A percentile compares a stretch with the other conserved stretches of the same genome.
Conservation (phyloP, 1,140 invertebrate species). For the Lepidurus packardi region DNA sequence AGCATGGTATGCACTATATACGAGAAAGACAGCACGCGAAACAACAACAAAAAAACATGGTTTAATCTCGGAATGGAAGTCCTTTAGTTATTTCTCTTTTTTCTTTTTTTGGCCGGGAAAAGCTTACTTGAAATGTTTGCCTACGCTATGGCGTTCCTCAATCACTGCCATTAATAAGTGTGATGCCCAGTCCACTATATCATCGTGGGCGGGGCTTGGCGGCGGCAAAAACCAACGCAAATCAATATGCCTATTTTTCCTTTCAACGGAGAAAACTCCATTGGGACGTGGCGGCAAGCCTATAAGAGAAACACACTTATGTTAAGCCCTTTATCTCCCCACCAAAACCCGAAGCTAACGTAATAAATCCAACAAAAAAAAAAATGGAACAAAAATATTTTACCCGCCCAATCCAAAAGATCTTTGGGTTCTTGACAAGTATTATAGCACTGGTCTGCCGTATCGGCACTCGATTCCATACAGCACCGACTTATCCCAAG, state of each 20-base stretch:
- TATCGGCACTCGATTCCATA: neutral
- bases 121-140: slow-evolving; percentile 10
- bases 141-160: neutral
- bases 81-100: too few relatives aligned
- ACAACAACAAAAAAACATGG: neutral
- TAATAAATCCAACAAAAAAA: neutral
- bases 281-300: neutral
- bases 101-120: too few relatives aligned
- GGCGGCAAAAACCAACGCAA: slow-evolving; percentile 9
- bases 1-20: slow-evolving; percentile 8
- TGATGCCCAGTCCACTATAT: neutral
- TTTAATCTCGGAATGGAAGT: too few relatives aligned
- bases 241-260: neutral
- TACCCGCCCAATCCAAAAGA: slow-evolving; percentile 9
- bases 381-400: neutral
- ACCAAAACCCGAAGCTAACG: neutral
- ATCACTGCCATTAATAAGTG: slow-evolving; percentile 18
- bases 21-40: neutral
- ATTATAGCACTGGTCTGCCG: slow-evolving; percentile 9
- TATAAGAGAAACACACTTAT: neutral
- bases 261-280: neutral
- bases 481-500: slow-evolving; percentile 17
- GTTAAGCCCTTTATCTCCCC: neutral
- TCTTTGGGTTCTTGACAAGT: neutral
- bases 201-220: neutral